Percentiles rank a stretch among this genome's conserved stretches.
Conservation (phyloP, 2,113 vertebrate genomes). For the Psephotus haematonotus region DNA sequence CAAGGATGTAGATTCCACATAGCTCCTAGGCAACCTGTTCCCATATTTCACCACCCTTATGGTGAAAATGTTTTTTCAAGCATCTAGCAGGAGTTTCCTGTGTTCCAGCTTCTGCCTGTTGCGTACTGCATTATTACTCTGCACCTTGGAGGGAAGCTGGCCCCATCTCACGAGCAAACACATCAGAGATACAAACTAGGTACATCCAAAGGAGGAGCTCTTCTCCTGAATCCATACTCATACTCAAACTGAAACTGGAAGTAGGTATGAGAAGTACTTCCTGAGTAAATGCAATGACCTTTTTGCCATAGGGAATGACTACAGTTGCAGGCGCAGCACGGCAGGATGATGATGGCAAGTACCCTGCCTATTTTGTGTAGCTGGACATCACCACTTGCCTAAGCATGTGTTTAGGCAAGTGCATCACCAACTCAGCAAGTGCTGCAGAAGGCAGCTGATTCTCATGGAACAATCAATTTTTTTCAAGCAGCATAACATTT, state of each 20-base stretch:
- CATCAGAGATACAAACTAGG: not conserved
- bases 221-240: not conserved
- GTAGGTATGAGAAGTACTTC: not conserved
- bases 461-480: not conserved
- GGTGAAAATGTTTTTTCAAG: not conserved
- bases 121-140: not conserved
- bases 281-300: not conserved
- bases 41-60: not conserved
- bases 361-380: not conserved
- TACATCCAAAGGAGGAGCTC: not conserved
- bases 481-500: not conserved
- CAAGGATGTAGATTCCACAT: not conserved
- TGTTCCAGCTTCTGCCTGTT: not conserved
- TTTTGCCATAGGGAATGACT: not conserved
- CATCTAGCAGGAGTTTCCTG: not conserved
- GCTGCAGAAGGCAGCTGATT: not conserved
- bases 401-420: not conserved
- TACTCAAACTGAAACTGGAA: not conserved
- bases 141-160: not conserved
- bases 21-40: not conserved
- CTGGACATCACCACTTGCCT: not conserved
- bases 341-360: not conserved
- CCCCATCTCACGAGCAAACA: not conserved
- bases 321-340: fast-evolving
- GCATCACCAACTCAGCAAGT: not conserved